Conservation (phyloP, 2,888 invertebrate genomes). For the Ecliptopera silaceata region DNA sequence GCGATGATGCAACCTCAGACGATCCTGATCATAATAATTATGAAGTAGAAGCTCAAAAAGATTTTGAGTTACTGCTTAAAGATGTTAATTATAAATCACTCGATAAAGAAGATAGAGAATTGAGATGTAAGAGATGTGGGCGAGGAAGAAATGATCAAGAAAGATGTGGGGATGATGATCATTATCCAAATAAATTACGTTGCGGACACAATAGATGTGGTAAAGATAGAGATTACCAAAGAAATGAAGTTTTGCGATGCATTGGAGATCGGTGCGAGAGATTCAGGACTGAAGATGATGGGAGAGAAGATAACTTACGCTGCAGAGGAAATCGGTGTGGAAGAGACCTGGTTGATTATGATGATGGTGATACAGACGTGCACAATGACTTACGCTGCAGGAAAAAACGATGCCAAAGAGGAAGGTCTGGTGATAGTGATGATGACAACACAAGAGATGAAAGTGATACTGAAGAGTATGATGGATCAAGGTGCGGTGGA, state of each 20-base stretch:
- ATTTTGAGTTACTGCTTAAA: slow-evolving; percentile 38
- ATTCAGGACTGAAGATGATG: too few species aligned
- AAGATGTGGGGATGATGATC: not conserved
- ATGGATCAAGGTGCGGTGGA: not conserved
- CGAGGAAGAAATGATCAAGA: not conserved
- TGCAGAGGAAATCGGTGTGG: too few species aligned
- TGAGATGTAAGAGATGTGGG: slow-evolving; percentile 7
- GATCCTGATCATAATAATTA: slow-evolving; percentile 2
- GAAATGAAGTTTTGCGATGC: slow-evolving; percentile 7
- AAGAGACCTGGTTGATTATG: not conserved
- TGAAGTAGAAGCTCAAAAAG: slow-evolving; percentile 29
- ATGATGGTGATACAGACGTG: not conserved
- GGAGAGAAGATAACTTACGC: too few species aligned
- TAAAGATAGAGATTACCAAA: not conserved
- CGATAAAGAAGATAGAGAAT: not conserved
- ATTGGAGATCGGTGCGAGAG: not conserved
- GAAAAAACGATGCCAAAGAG: not conserved
- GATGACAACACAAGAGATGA: not conserved
- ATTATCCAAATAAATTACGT: slow-evolving; percentile 1
- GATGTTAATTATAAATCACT: slow-evolving; percentile 33
- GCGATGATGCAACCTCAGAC: not conserved
- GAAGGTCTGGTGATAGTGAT: not conserved
- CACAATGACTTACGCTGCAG: slow-evolving; percentile 11
- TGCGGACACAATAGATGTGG: slow-evolving; percentile 11
- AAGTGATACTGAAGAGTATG: slow-evolving; percentile 1